Evolutionary conservation across 2,113 vertebrate species (phyloP).

Genomic region (Bos indicus): DNA sequence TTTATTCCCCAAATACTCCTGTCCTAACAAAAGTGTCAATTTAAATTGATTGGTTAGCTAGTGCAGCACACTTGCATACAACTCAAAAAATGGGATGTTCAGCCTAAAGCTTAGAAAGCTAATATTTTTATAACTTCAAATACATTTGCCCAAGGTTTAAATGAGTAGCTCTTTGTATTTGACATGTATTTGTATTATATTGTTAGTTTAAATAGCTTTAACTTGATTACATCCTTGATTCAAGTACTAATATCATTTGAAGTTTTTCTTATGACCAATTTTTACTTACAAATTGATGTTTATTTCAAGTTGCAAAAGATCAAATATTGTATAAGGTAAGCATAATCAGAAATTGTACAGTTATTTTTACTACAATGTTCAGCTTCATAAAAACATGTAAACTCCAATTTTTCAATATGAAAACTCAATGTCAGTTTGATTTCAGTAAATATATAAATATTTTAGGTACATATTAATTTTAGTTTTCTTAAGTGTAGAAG

Average conservation of each 20-base stretch:
- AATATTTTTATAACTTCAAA: conserved; percentile 18
- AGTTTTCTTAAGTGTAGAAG: not conserved
- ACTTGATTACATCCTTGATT: not conserved
- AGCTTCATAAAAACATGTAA: not conserved
- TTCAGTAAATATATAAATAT: not conserved
- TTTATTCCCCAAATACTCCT: conserved; percentile 37
- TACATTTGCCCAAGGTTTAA: not conserved
- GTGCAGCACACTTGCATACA: not conserved
- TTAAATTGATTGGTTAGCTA: conserved; percentile 56
- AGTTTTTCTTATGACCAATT: not conserved
- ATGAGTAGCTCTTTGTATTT: conserved; percentile 2
- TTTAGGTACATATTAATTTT: not conserved
- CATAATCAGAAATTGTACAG: not conserved
- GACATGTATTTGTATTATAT: conserved; percentile 25
- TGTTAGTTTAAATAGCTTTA: not conserved
- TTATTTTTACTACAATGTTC: not conserved
- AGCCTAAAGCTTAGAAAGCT: conserved; percentile 44
- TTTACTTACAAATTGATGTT: conserved; percentile 21
- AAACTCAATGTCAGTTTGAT: not conserved
- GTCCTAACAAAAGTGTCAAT: conserved; percentile 65
- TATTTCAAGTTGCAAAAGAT: not conserved
- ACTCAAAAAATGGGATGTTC: not conserved
- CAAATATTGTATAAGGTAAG: not conserved
- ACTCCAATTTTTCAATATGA: conserved; percentile 24
- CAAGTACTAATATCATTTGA: conserved; percentile 43